phyloP scores from a whole-genome alignment of 2,888 invertebrate species.

The Drosophila macrothrix region DNA sequence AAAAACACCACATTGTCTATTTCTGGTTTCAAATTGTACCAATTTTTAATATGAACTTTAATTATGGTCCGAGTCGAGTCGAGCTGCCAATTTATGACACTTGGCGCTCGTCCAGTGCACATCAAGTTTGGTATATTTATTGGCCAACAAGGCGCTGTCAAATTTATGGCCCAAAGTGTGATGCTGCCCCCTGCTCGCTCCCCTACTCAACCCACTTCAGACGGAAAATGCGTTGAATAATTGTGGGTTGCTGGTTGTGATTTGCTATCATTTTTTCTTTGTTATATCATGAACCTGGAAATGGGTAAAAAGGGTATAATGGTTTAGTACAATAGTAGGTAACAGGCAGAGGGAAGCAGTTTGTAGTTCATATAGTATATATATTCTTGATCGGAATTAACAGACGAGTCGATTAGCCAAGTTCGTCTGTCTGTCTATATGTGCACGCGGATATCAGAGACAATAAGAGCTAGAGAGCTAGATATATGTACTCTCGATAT shows the following conservation, averaged over 20 bases:
- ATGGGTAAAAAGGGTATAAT: background rate
- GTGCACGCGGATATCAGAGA: background rate
- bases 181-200: constrained; percentile 15
- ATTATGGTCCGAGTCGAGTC: constrained; percentile 46
- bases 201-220: background rate
- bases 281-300: background rate
- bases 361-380: background rate
- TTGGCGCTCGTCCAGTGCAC: constrained; percentile 61
- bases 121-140: constrained; percentile 68
- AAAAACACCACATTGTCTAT: constrained; percentile 5
- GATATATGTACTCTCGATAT: background rate
- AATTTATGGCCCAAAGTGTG: constrained; percentile 67
- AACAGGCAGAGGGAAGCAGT: background rate
- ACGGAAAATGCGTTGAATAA: constrained; percentile 74
- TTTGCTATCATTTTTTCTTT: constrained; percentile 43
- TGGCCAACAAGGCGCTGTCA: constrained; percentile 71
- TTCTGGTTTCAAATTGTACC: constrained; percentile 34
- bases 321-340: background rate
- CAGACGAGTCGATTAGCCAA: background rate
- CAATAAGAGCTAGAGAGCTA: background rate
- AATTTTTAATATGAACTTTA: constrained; percentile 61
- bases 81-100: constrained; percentile 68
- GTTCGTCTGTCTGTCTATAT: background rate
- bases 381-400: background rate
- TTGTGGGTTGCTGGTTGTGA: constrained; percentile 73